Percentiles rank a stretch among this genome's conserved stretches.
These are phyloP conservation scores for Diplolepis rosae DNA, from an alignment of 2,888 invertebrate genomes.

Conservation along the genomic window DNA sequence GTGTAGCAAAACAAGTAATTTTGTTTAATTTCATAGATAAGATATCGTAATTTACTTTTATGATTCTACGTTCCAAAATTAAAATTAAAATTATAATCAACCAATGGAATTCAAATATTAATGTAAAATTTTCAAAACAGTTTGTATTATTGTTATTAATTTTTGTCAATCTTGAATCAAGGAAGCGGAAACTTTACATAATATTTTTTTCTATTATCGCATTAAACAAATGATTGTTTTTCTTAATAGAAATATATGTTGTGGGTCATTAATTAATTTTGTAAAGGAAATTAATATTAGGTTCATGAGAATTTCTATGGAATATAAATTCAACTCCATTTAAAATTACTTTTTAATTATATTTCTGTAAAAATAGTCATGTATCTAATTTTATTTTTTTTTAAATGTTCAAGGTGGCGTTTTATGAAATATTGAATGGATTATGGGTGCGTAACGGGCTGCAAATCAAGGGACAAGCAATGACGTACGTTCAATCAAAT, in stretches of 20 bases:
- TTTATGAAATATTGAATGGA: conserved; percentile 95
- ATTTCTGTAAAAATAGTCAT: neutral
- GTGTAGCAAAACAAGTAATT: neutral
- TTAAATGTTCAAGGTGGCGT: conserved; percentile 84
- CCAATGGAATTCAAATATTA: too few species aligned
- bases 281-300: too few species aligned
- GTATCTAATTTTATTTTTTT: neutral
- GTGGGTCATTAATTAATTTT: neutral
- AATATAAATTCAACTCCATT: neutral
- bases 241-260: neutral
- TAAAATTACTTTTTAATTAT: neutral
- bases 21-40: neutral
- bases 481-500: conserved; percentile 99
- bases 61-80: neutral
- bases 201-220: neutral
- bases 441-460: conserved; percentile 98
- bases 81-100: neutral
- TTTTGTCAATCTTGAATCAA: neutral
- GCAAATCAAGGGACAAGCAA: conserved; percentile 98
- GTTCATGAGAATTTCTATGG: too few species aligned
- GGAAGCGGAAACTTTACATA: neutral
- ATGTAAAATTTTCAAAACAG: too few species aligned
- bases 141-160: neutral
- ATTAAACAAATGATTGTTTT: neutral
- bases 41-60: neutral